These are phyloP conservation scores for Microctonus hyperodae DNA, from an alignment of 2,888 invertebrate species.

Conservation along the genomic window DNA sequence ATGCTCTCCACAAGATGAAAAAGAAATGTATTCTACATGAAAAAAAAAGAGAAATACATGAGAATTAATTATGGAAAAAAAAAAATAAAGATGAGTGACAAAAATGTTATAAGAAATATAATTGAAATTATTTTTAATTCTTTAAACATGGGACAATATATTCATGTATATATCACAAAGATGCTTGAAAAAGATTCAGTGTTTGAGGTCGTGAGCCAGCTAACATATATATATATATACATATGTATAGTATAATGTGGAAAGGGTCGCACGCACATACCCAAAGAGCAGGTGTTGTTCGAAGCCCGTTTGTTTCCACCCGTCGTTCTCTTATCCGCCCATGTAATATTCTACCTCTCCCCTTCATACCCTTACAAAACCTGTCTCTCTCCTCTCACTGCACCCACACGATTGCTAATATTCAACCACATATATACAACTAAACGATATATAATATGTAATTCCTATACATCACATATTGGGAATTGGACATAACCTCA, in stretches of 20 bases:
- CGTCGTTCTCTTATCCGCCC: slow-evolving; percentile 9
- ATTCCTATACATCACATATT: too few species aligned
- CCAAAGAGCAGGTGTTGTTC: slow-evolving; percentile 35
- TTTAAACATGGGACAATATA: neutral
- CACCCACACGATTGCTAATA: slow-evolving; percentile 23
- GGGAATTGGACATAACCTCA: too few species aligned
- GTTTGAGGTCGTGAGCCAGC: neutral
- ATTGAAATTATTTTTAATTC: too few species aligned
- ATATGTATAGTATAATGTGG: neutral
- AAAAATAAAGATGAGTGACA: too few species aligned
- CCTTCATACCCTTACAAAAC: slow-evolving; percentile 9
- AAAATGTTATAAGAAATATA: too few species aligned
- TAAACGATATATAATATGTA: too few species aligned
- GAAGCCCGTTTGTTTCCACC: slow-evolving; percentile 18
- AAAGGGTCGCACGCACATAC: slow-evolving; percentile 31
- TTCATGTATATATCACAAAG: slow-evolving; percentile 8
- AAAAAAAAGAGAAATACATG: too few species aligned
- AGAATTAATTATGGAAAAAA: too few species aligned
- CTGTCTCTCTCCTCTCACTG: slow-evolving; percentile 15
- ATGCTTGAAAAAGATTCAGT: neutral
- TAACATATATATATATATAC: neutral
- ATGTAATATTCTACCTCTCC: neutral
- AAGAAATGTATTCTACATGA: neutral
- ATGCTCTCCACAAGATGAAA: neutral
- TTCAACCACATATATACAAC: neutral